phyloP scores from a whole-genome alignment of 2,888 invertebrate genomes.

The Chymomyza amoena region DNA sequence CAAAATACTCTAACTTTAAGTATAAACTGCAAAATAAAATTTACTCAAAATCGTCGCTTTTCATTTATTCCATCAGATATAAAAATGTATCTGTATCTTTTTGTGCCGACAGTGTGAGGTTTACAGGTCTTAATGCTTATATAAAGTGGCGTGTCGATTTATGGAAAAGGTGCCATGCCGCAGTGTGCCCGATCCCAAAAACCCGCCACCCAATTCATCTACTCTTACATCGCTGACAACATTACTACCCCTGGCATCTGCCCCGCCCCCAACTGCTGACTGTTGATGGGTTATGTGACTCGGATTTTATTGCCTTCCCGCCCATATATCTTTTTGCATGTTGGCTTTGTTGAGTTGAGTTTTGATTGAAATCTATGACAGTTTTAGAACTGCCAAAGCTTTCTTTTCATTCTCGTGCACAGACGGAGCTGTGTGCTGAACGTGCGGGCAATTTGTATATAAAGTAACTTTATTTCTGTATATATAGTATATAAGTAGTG shows the following conservation, averaged over 20 bases:
- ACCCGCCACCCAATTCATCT: constrained; percentile 1
- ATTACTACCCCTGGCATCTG: constrained; percentile 31
- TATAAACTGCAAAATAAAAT: constrained; percentile 25
- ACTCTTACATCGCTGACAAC: constrained; percentile 14
- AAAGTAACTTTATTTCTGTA: constrained; percentile 3
- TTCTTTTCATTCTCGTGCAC: constrained; percentile 28
- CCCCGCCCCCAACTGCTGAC: not conserved
- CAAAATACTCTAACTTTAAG: constrained; percentile 1
- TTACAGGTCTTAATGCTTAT: constrained; percentile 63
- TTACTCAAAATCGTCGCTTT: constrained; percentile 6
- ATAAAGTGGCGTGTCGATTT: constrained; percentile 65
- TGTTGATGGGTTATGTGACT: constrained; percentile 17
- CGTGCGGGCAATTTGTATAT: constrained; percentile 26
- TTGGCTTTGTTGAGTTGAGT: constrained; percentile 40
- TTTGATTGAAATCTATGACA: constrained; percentile 65
- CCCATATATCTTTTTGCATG: constrained; percentile 37
- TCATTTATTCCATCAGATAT: constrained; percentile 2
- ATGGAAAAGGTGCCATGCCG: constrained; percentile 18
- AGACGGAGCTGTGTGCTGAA: not conserved
- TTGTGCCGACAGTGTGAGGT: constrained; percentile 31
- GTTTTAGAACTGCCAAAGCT: constrained; percentile 45
- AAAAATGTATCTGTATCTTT: constrained; percentile 17
- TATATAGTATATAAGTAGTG: not conserved
- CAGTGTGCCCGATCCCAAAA: not conserved
- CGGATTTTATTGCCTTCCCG: constrained; percentile 22